These are phyloP conservation scores for Acanthornis magna DNA, from an alignment of 2,797 vertebrate species.

Conservation along the genomic window DNA sequence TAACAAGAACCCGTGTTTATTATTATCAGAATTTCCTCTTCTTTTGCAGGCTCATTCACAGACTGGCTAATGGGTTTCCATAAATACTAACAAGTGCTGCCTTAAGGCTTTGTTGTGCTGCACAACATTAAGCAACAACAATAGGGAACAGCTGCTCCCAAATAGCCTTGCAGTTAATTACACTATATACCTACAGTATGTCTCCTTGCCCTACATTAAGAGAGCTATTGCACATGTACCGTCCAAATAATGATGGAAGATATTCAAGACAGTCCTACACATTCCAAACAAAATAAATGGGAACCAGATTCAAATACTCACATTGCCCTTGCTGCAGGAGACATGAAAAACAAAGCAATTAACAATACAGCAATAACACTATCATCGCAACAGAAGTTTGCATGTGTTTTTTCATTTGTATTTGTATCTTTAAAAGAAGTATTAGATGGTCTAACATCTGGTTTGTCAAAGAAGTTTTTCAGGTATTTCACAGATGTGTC, in stretches of 20 bases:
- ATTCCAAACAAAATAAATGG: slow-evolving; percentile 37
- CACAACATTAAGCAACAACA: slow-evolving; percentile 59
- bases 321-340: background rate
- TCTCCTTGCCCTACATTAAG: background rate
- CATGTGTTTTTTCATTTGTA: background rate
- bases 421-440: slow-evolving; percentile 1
- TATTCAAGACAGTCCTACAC: background rate
- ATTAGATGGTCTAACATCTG: slow-evolving; percentile 54
- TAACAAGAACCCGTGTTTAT: background rate
- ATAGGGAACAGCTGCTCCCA: slow-evolving; percentile 60
- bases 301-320: slow-evolving; percentile 9
- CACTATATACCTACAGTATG: slow-evolving; percentile 11
- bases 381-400: background rate
- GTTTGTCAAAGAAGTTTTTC: slow-evolving; percentile 34
- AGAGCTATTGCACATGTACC: background rate
- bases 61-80: slow-evolving; percentile 52
- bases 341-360: slow-evolving; percentile 31
- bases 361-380: background rate
- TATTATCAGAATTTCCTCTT: slow-evolving; percentile 43
- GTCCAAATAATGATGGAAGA: background rate
- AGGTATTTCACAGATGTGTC: slow-evolving; percentile 67
- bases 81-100: slow-evolving; percentile 61
- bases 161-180: slow-evolving; percentile 48
- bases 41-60: slow-evolving; percentile 39
- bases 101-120: slow-evolving; percentile 62